phyloP scores from a whole-genome alignment of 2,113 vertebrate genomes.

The Lanius collurio region DNA sequence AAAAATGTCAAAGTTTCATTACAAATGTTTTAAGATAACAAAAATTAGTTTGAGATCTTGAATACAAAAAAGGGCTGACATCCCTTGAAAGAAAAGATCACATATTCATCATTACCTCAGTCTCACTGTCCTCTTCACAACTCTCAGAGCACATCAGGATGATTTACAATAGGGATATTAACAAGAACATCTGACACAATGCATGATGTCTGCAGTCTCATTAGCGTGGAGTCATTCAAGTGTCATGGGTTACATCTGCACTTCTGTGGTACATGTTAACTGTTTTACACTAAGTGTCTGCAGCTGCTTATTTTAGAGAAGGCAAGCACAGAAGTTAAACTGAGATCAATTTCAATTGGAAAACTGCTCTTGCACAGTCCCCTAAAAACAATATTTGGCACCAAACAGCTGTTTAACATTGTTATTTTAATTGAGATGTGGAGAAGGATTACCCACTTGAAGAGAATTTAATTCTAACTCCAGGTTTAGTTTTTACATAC shows the following conservation, averaged over 20 bases:
- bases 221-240: neutral
- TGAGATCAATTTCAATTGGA: neutral
- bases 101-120: neutral
- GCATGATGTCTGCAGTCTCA: neutral
- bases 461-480: neutral
- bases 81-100: neutral
- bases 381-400: neutral
- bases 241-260: neutral
- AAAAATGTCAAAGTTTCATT: neutral
- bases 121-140: neutral
- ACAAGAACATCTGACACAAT: neutral
- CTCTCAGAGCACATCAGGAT: neutral
- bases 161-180: neutral
- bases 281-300: neutral
- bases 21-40: neutral
- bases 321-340: neutral
- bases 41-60: neutral
- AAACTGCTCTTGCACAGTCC: neutral
- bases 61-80: neutral
- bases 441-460: neutral
- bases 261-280: neutral
- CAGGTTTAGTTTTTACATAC: neutral
- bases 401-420: neutral
- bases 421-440: neutral
- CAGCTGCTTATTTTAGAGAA: neutral